Conservation (phyloP, 92 coral and sea anemone species). For the Pocillopora grandis region DNA sequence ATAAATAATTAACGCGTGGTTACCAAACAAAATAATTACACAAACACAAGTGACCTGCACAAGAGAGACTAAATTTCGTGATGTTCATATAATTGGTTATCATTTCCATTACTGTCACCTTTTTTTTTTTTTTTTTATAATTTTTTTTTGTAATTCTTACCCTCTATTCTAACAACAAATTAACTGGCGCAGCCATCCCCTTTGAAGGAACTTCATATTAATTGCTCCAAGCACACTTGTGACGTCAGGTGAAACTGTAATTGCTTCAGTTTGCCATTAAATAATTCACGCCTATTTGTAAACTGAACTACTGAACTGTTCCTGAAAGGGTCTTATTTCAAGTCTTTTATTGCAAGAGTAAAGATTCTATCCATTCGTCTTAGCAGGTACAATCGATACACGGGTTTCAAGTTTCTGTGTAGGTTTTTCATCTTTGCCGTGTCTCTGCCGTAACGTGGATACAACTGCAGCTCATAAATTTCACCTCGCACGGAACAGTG, state of each 20-base stretch:
- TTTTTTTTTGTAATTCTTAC: background rate
- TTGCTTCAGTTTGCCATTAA: background rate
- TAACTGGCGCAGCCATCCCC: background rate
- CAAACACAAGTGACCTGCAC: no score
- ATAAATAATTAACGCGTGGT: no score
- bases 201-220: background rate
- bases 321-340: background rate
- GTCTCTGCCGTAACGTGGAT: no score
- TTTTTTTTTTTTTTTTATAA: background rate
- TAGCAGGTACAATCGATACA: background rate
- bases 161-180: background rate
- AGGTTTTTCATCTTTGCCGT: background rate
- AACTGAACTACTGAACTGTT: background rate
- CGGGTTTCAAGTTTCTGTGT: background rate
- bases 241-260: background rate
- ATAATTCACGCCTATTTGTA: background rate
- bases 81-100: no score
- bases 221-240: background rate
- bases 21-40: no score
- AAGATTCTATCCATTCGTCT: background rate
- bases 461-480: background rate
- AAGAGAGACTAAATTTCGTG: no score
- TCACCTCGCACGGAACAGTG: constrained; percentile 2
- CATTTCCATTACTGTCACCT: no score
- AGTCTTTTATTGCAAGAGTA: background rate